Percentiles rank a stretch among this genome's conserved stretches.
phyloP scores from a whole-genome alignment of 64 coral and sea anemone genomes.

The Montipora sp. region DNA sequence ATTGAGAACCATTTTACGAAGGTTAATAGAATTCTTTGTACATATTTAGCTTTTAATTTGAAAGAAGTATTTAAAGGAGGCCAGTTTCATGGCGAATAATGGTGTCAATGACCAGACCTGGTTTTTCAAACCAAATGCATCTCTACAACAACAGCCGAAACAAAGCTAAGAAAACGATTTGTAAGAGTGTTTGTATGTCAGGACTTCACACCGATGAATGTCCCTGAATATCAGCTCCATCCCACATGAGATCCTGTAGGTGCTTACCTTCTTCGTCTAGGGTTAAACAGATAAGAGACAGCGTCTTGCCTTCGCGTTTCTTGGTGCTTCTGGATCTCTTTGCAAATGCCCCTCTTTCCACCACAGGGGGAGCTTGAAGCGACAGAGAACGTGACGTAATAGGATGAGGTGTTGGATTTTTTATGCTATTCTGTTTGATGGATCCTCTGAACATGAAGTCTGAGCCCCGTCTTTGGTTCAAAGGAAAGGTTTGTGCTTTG shows the following conservation, averaged over 20 bases:
- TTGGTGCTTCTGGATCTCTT: constrained; percentile 94
- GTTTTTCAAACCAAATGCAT: not conserved
- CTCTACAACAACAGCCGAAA: not conserved
- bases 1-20: too few species aligned
- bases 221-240: constrained; percentile 19
- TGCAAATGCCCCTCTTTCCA: constrained; percentile 55
- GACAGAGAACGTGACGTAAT: constrained; percentile 75
- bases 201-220: not conserved
- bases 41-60: too few species aligned
- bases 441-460: constrained; percentile 51
- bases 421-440: constrained; percentile 60
- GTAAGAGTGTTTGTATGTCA: not conserved
- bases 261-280: constrained; percentile 62
- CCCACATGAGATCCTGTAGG: constrained; percentile 73
- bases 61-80: too few species aligned
- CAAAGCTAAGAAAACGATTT: not conserved
- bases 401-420: constrained; percentile 60
- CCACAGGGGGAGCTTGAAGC: constrained; percentile 57
- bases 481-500: constrained; percentile 42
- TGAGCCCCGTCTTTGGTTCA: constrained; percentile 82
- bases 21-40: too few species aligned
- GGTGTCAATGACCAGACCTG: not conserved
- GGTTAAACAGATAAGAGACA: constrained; percentile 41
- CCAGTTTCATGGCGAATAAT: not conserved
- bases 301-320: constrained; percentile 94